phyloP scores from a whole-genome alignment of 2,797 vertebrate species.

The Monodelphis domestica region DNA sequence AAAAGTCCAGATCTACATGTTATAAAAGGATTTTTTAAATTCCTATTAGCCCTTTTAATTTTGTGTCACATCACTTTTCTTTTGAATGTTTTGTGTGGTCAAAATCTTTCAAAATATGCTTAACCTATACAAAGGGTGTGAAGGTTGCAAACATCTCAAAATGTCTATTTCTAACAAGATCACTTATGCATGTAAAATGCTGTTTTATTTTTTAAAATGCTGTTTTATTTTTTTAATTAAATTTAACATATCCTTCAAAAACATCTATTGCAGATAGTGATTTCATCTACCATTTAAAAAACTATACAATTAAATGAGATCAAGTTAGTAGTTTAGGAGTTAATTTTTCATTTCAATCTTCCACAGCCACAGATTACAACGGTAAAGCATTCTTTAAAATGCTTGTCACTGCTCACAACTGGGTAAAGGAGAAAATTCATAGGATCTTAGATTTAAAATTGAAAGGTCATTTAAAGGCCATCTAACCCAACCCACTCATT shows the following conservation, averaged over 20 bases:
- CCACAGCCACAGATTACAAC: neutral
- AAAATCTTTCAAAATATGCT: neutral
- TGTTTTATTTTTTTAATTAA: neutral
- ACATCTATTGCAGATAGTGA: neutral
- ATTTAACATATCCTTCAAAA: neutral
- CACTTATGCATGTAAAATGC: neutral
- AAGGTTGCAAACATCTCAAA: neutral
- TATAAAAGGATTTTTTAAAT: neutral
- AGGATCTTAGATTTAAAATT: neutral
- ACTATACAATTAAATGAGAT: neutral
- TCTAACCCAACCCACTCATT: neutral
- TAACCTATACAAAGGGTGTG: neutral
- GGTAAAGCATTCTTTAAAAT: neutral
- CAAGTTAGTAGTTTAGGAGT: neutral
- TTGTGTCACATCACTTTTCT: neutral
- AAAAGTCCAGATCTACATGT: neutral
- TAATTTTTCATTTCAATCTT: neutral
- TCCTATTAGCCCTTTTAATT: neutral
- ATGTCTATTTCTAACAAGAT: neutral
- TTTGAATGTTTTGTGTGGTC: neutral
- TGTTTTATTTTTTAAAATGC: neutral
- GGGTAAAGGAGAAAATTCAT: neutral
- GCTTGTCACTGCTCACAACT: neutral
- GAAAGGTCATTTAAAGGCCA: neutral
- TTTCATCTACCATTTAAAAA: neutral